Conservation (phyloP, 1,140 invertebrate genomes). For the Papilio machaon region DNA sequence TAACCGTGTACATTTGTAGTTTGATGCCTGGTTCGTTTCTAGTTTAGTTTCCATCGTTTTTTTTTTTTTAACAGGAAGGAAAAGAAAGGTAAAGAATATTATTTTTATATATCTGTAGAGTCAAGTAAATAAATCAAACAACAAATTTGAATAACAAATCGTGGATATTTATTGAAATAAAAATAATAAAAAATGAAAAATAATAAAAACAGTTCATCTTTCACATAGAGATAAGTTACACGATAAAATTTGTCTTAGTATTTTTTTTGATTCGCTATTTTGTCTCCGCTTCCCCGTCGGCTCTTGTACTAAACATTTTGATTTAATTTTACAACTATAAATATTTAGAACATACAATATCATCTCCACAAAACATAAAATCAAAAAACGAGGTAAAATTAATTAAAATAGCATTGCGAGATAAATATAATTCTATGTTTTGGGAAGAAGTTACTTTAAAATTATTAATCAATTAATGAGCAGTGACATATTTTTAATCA, state of each 20-base stretch:
- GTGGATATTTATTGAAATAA: conserved; percentile 82
- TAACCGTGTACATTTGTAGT: too few species aligned
- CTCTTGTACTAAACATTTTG: conserved; percentile 39
- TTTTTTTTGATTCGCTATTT: conserved; percentile 70
- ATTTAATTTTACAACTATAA: conserved; percentile 32
- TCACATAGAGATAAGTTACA: conserved; percentile 69
- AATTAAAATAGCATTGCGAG: background rate
- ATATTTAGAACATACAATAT: conserved; percentile 21
- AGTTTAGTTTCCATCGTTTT: too few species aligned
- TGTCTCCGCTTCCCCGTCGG: conserved; percentile 63
- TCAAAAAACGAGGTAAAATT: background rate
- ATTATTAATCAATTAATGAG: conserved; percentile 29
- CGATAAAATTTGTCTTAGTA: conserved; percentile 80
- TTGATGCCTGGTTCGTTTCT: too few species aligned
- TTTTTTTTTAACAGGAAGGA: too few species aligned
- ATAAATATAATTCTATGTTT: conserved; percentile 22
- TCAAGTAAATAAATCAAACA: conserved; percentile 60
- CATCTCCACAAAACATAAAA: conserved; percentile 36
- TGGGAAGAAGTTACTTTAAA: conserved; percentile 28
- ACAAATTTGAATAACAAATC: conserved; percentile 77
- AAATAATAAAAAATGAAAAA: conserved; percentile 82
- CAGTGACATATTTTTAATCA: conserved; percentile 27
- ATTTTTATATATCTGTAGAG: too few species aligned
- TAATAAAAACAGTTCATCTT: conserved; percentile 82
- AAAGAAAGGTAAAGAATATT: too few species aligned